These are phyloP conservation scores for Eumacrocentrus americanus DNA, from an alignment of 2,888 invertebrate genomes.

Conservation along the genomic window DNA sequence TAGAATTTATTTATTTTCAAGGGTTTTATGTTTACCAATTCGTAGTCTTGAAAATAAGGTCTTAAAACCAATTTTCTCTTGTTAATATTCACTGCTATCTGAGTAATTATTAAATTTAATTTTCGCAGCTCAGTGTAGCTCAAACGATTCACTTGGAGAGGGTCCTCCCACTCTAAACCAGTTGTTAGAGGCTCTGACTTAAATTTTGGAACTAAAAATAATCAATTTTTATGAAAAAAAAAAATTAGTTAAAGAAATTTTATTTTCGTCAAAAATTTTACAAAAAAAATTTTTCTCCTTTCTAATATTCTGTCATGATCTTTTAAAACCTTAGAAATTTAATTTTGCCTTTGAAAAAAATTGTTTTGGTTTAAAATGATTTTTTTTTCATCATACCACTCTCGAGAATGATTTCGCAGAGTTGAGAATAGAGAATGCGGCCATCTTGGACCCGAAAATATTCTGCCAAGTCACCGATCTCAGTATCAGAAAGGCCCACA, in stretches of 20 bases:
- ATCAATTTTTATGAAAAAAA: no score
- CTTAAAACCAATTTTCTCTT: conserved; percentile 69
- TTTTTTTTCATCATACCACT: no score
- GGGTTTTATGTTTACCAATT: conserved; percentile 65
- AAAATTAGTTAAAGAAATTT: neutral
- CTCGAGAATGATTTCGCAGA: conserved; percentile 75
- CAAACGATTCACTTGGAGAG: conserved; percentile 70
- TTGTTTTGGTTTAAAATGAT: no score
- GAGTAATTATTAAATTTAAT: conserved; percentile 73
- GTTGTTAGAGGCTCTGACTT: conserved; percentile 62
- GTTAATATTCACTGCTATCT: conserved; percentile 70
- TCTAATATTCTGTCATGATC: no score
- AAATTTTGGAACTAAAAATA: conserved; percentile 63
- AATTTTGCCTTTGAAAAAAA: no score
- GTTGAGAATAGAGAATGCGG: conserved; percentile 75
- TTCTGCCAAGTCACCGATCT: conserved; percentile 75
- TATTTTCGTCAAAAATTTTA: neutral
- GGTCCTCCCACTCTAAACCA: conserved; percentile 74
- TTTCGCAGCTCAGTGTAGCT: conserved; percentile 72
- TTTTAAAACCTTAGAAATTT: no score
- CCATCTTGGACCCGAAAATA: conserved; percentile 84
- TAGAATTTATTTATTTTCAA: no score
- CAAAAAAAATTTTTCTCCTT: no score
- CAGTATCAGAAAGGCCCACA: conserved; percentile 74
- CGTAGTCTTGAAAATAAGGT: conserved; percentile 79